Evolutionary conservation across 2,113 vertebrate species (phyloP).

Genomic region (Delphinus delphis): DNA sequence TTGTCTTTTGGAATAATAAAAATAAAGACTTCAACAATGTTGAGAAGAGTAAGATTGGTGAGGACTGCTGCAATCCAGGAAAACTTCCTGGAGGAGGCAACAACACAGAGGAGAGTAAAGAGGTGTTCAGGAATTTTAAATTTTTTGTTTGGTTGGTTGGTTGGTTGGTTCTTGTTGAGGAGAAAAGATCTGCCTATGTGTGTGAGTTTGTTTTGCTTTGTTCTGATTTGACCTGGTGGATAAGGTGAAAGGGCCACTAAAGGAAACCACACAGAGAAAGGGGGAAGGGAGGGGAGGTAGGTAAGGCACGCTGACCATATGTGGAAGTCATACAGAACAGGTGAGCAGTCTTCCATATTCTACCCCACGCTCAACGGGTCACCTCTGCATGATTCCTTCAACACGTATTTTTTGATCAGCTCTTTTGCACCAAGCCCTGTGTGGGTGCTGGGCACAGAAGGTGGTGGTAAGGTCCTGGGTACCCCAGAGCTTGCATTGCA

Average conservation of each 20-base stretch:
- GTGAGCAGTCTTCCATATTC: neutral
- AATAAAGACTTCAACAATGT: neutral
- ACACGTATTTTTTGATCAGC: neutral
- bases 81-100: neutral
- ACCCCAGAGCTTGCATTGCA: neutral
- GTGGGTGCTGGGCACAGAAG: neutral
- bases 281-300: neutral
- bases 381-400: neutral
- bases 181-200: neutral
- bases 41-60: neutral
- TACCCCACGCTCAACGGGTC: neutral
- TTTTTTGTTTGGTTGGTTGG: neutral
- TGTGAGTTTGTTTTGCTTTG: neutral
- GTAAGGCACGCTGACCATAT: rapidly evolving
- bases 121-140: neutral
- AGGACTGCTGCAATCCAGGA: neutral
- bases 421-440: neutral
- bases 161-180: no score
- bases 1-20: neutral
- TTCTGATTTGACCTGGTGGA: neutral
- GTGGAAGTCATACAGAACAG: neutral
- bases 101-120: neutral
- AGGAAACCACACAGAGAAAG: neutral
- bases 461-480: neutral
- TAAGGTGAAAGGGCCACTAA: neutral